These are phyloP conservation scores for Eurois occulta DNA, from an alignment of 2,888 invertebrate genomes.

Conservation along the genomic window DNA sequence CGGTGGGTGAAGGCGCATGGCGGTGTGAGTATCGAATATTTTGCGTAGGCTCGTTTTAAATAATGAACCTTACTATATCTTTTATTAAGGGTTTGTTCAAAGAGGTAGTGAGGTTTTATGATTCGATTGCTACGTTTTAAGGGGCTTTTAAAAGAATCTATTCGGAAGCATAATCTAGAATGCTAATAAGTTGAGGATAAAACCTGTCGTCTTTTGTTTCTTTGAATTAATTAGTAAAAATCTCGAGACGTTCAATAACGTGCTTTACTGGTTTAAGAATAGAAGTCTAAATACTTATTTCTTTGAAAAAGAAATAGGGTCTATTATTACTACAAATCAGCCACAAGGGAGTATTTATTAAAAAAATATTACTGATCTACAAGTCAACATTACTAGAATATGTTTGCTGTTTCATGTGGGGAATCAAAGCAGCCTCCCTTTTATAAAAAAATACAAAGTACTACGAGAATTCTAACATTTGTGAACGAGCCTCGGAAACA, in stretches of 20 bases:
- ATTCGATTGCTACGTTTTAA: constrained; percentile 28
- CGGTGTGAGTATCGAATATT: not conserved
- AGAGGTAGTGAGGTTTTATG: constrained; percentile 24
- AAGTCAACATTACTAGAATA: constrained; percentile 43
- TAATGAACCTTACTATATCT: too few species aligned
- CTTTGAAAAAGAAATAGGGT: not conserved
- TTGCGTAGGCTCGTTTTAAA: constrained; percentile 20
- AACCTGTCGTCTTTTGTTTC: constrained; percentile 35
- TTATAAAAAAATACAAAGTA: constrained; percentile 69
- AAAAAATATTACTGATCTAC: constrained; percentile 30
- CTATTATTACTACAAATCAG: not conserved
- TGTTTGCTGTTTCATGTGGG: constrained; percentile 57
- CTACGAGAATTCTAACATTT: constrained; percentile 70
- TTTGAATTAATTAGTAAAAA: constrained; percentile 10
- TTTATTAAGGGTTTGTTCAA: too few species aligned
- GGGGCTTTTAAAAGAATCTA: constrained; percentile 28
- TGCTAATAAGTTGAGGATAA: constrained; percentile 34
- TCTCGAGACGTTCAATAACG: constrained; percentile 7
- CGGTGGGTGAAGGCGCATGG: not conserved
- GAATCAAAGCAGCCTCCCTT: constrained; percentile 65
- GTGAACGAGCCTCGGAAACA: constrained; percentile 62
- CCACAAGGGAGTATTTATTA: constrained; percentile 23
- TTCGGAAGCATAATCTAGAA: constrained; percentile 42
- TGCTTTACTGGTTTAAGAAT: not conserved
- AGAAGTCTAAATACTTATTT: not conserved